Evolutionary conservation across 2,888 invertebrate species (phyloP).

Genomic region (Thalpophila matura): DNA sequence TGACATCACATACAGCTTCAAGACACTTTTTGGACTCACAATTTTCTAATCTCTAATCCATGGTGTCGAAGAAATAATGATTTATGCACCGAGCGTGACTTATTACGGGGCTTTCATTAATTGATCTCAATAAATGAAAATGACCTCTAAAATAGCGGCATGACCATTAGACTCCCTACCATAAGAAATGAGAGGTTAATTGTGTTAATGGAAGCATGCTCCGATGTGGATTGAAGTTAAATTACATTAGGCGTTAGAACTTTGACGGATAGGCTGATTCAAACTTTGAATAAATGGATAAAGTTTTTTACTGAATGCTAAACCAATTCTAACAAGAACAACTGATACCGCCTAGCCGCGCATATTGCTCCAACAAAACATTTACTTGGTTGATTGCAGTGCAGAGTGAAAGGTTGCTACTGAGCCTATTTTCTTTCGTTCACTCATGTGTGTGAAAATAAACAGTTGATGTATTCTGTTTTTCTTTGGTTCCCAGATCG

Average conservation of each 20-base stretch:
- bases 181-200: slow-evolving; percentile 85
- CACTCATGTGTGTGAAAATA: slow-evolving; percentile 41
- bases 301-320: slow-evolving; percentile 12
- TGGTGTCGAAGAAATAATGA: slow-evolving; percentile 24
- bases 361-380: background rate
- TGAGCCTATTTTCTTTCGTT: slow-evolving; percentile 31
- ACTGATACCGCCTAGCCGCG: background rate
- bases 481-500: slow-evolving; percentile 38
- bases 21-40: slow-evolving; percentile 5
- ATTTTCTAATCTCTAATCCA: slow-evolving; percentile 9
- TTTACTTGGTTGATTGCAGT: slow-evolving; percentile 7
- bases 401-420: slow-evolving; percentile 32
- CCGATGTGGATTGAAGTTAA: slow-evolving; percentile 64
- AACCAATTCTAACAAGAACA: slow-evolving; percentile 5
- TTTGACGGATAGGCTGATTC: slow-evolving; percentile 44
- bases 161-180: slow-evolving; percentile 77
- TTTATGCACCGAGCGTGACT: slow-evolving; percentile 30
- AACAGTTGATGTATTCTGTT: slow-evolving; percentile 32
- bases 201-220: slow-evolving; percentile 79
- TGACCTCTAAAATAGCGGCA: slow-evolving; percentile 79
- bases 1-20: slow-evolving; percentile 6
- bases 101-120: slow-evolving; percentile 70
- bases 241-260: slow-evolving; percentile 60
- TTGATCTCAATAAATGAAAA: slow-evolving; percentile 84
- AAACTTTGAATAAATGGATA: slow-evolving; percentile 43